Evolutionary conservation across 2,113 vertebrate species (phyloP), one percentile per base, ranked within the genome.

Genomic region (Sturnira hondurensis): DNA sequence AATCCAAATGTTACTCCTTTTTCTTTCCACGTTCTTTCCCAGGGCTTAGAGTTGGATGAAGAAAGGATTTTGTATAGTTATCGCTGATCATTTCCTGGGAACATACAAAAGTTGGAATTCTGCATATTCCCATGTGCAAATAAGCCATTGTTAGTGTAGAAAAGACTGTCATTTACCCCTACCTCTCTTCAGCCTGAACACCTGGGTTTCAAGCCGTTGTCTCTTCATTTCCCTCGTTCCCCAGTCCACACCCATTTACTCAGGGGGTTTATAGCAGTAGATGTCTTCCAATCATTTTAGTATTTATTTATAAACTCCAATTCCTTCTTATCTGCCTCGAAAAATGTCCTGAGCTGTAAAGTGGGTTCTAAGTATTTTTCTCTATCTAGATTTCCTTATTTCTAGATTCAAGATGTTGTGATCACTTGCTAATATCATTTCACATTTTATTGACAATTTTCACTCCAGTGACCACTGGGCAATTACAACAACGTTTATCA

Each of bases 401-500:
- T 89, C n/a, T 74, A 91, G 86, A 70, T 50, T 80, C 73, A 86
- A 95, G 56, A 76, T 47, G 45, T 7, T 84, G 3, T 73, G 38
- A 65, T 73, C 38, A 67, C 12, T 95, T 93, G 22, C 68, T 91
- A 56, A 74, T 82, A 87, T 80, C 82, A 89, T 91, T 74, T 93
- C 56, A 16, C 65, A 82, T 71, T 85, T 92, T 86, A 93, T 56
- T 93, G 56, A 82, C 85, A 93, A 41, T 12, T 71, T 95, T 93
- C 68, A 36, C 88, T 65, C 33, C 20, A 89, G 52, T 74, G 89
- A 94, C 91, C 33, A n/a, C 10, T 89, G 41, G 43, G 28, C 81
- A 96, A 74, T 92, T 86, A 68, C 45, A 89, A 54, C 5, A n/a
- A 52, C 0, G 1, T 31, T 89, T 96, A 61, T 76, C 58, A 68